Conservation (phyloP, 2,888 invertebrate species). For the Monoplex corrugatus region DNA sequence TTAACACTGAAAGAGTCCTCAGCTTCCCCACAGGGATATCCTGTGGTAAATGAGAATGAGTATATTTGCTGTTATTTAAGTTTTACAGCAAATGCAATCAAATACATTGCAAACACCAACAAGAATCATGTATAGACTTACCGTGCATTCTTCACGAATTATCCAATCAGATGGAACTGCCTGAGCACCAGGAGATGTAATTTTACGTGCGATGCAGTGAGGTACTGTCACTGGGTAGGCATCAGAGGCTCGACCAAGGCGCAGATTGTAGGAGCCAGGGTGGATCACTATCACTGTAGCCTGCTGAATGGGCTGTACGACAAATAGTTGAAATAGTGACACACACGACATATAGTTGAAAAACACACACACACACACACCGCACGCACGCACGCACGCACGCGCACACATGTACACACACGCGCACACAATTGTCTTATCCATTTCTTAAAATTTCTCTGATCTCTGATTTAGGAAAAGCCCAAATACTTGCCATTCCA, state of each 20-base stretch:
- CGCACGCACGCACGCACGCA: background rate
- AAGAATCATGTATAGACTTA: conserved; percentile 54
- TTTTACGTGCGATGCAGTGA: conserved; percentile 91
- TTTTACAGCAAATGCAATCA: too few species aligned
- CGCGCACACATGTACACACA: too few species aligned
- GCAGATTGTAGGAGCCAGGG: conserved; percentile 93
- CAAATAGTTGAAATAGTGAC: too few species aligned
- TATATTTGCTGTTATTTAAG: too few species aligned
- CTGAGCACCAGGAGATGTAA: conserved; percentile 59
- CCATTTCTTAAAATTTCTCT: too few species aligned
- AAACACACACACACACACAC: background rate
- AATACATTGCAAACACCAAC: too few species aligned
- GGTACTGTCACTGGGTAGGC: conserved; percentile 91
- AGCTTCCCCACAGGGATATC: too few species aligned
- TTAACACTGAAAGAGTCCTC: too few species aligned
- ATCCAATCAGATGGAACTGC: conserved; percentile 71
- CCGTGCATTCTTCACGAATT: conserved; percentile 73
- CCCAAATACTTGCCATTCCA: too few species aligned
- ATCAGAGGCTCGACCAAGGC: conserved; percentile 95
- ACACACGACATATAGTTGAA: background rate
- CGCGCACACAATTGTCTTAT: too few species aligned
- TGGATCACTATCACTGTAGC: conserved; percentile 89
- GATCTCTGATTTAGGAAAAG: too few species aligned
- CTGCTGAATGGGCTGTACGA: conserved; percentile 72
- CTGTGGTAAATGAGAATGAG: too few species aligned